Percentiles rank a stretch among this genome's conserved stretches.
phyloP scores from a whole-genome alignment of 2,797 vertebrate species.

The Aldrovandia affinis region DNA sequence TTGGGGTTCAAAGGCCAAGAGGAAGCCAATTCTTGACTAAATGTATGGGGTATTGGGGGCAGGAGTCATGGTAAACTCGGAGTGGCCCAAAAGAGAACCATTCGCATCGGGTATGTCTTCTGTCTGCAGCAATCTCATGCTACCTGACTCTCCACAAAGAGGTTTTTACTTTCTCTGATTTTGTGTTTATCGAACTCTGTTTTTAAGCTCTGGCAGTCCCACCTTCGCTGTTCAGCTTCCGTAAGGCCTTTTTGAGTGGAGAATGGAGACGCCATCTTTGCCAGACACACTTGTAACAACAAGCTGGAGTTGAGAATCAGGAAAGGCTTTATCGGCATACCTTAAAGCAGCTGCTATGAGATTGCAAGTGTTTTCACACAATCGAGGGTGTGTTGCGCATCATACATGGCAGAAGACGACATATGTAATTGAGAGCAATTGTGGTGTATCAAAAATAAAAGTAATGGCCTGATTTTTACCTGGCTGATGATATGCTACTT shows the following conservation, averaged over 20 bases:
- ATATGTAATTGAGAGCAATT: not conserved
- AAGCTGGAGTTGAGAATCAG: not conserved
- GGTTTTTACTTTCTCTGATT: constrained; percentile 3
- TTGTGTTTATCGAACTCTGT: not conserved
- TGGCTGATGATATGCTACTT: not conserved
- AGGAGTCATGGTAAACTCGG: constrained; percentile 25
- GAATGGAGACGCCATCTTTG: not conserved
- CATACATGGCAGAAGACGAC: not conserved
- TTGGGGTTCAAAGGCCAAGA: constrained; percentile 32
- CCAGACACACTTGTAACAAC: not conserved
- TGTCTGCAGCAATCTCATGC: not conserved
- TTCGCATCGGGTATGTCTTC: constrained; percentile 6
- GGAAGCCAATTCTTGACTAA: constrained; percentile 23
- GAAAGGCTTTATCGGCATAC: not conserved
- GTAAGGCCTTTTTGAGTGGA: not conserved
- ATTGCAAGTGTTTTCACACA: not conserved
- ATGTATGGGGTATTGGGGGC: constrained; percentile 32
- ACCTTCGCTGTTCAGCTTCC: not conserved
- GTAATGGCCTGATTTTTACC: not conserved
- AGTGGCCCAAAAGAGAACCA: not conserved
- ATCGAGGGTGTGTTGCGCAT: too few species aligned
- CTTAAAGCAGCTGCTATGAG: not conserved
- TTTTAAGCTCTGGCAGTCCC: not conserved
- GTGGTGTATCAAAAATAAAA: not conserved
- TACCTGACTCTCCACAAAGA: not conserved